phyloP scores from a whole-genome alignment of 1,140 invertebrate species.

The Eufriesea mexicana region DNA sequence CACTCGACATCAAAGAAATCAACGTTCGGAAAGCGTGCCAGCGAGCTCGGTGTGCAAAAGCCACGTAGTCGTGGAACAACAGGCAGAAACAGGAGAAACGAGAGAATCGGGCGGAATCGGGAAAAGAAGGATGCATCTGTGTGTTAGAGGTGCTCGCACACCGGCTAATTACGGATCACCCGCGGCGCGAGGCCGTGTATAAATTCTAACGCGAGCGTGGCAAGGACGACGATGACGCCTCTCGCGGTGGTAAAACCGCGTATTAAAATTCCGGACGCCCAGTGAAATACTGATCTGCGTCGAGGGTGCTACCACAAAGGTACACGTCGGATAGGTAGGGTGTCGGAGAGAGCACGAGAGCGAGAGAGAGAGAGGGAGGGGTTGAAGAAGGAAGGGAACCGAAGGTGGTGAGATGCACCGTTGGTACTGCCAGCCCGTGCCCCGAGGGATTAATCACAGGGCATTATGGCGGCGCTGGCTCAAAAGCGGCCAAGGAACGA shows the following conservation, averaged over 20 bases:
- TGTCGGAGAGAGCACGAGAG: background rate
- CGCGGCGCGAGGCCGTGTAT: conserved; percentile 27
- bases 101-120: background rate
- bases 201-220: conserved; percentile 35
- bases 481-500: conserved; percentile 72
- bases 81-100: background rate
- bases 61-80: background rate
- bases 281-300: conserved; percentile 72
- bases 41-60: background rate
- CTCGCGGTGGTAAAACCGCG: conserved; percentile 52
- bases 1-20: background rate
- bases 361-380: conserved; percentile 1
- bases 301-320: conserved; percentile 45
- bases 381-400: background rate
- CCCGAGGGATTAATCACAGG: conserved; percentile 78
- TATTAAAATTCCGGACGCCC: conserved; percentile 76
- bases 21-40: background rate
- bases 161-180: conserved; percentile 46
- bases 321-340: conserved; percentile 16
- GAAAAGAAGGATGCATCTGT: background rate
- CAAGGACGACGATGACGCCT: conserved; percentile 5
- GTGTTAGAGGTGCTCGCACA: background rate
- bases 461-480: conserved; percentile 75
- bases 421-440: conserved; percentile 66
- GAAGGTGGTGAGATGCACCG: conserved; percentile 60